Conservation (phyloP, 2,888 invertebrate species). For the Dasysyrphus albostriatus region DNA sequence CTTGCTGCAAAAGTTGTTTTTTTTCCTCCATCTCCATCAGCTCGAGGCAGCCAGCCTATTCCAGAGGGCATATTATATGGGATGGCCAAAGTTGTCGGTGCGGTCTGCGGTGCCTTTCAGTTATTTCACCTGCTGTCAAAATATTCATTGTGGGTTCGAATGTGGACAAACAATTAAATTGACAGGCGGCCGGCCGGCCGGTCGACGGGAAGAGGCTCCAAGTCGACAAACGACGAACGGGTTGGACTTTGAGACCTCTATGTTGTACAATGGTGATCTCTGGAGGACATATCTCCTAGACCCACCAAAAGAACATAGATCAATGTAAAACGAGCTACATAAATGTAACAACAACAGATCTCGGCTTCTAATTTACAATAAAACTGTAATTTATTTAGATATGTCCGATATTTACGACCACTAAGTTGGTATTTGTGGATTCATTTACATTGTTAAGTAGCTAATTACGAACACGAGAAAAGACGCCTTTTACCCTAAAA, state of each 20-base stretch:
- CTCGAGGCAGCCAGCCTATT: conserved; percentile 26
- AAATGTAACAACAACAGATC: background rate
- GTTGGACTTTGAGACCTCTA: conserved; percentile 10
- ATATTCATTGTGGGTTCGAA: conserved; percentile 68
- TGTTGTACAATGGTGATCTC: conserved; percentile 14
- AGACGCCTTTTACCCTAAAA: conserved; percentile 39
- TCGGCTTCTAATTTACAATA: conserved; percentile 53
- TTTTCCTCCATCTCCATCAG: too few species aligned
- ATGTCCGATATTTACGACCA: conserved; percentile 56
- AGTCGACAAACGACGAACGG: background rate
- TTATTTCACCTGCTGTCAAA: conserved; percentile 75
- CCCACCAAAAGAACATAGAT: conserved; percentile 26
- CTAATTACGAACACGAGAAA: conserved; percentile 63
- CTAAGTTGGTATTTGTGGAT: conserved; percentile 41
- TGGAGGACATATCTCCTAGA: background rate
- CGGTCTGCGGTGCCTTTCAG: conserved; percentile 71
- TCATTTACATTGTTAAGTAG: conserved; percentile 73
- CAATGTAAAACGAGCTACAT: conserved; percentile 18
- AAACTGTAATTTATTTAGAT: conserved; percentile 62
- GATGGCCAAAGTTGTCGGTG: conserved; percentile 44
- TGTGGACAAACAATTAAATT: conserved; percentile 73
- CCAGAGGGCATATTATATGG: conserved; percentile 18
- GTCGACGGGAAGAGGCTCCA: conserved; percentile 38
- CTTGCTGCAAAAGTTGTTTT: conserved; percentile 36
- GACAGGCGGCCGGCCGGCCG: conserved; percentile 55